Base-by-base conservation (phyloP, 2,888 invertebrate genomes). In the Bellardia pandia region DNA sequence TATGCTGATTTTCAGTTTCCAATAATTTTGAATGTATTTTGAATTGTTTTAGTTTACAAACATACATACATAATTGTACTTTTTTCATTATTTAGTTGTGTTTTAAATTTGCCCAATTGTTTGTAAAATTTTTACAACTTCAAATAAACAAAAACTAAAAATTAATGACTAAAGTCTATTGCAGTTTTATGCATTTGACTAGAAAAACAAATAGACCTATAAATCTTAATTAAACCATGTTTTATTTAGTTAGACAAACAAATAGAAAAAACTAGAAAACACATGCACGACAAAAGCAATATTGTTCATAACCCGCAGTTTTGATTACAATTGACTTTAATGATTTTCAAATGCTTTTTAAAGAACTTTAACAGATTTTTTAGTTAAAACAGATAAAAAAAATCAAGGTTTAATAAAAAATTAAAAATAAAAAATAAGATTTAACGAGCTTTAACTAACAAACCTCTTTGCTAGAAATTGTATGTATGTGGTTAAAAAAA, bases 171-270 rank as follows among this genome's bases (percentile, higher is more conserved):
- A 48, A 66, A 69, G 6, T 68, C 33, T 48, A 69, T 62, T 71
- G 40, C 62, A 51, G 16, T 62, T 85, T 51, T 60, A 45, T 79
- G 68, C 69, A 68, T 37, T 75, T 45, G 58, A 37, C 30, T 78
- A 48, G 74, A 78, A 74, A 85, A 79, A 16, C 53, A 74, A 79
- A 72, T 68, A 51, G 56, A 13, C 16, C 53, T 45, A 79, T 79
- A 75, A 85, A 79, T 85, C 71, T 62, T 75, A 79, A 75, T 85
- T 79, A 62, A 60, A 60, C 30, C 53, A 72, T 45, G 40, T 64
- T 72, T 42, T 45, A 75, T 33, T 45, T 48, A 48, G 45, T 16
- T 13, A 14, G 14, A 37, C 2, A 48, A 53, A 76, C 30, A 48
- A n/a, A 60, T 13, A 14, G 13, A 23, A 23, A 37, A 40, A 56